These are phyloP conservation scores for Iselma pallidipennis DNA, from an alignment of 2,888 invertebrate species.

Conservation along the genomic window DNA sequence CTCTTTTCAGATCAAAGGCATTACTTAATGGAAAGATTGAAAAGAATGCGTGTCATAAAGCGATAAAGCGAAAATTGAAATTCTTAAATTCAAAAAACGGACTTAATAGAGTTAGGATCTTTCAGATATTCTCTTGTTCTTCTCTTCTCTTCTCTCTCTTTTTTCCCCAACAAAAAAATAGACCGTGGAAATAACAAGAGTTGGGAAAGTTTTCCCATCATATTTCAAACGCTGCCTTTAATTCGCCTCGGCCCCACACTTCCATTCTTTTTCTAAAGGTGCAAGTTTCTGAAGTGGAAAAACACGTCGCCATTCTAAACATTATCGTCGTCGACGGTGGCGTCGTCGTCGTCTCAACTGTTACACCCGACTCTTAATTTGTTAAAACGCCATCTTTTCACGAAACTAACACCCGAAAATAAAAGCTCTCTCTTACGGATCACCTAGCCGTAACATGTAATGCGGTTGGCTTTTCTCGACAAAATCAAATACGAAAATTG, in stretches of 20 bases:
- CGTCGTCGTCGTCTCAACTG: background rate
- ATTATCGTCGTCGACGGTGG: background rate
- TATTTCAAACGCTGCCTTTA: conserved; percentile 43
- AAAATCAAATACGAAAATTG: background rate
- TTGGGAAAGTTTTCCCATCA: conserved; percentile 47
- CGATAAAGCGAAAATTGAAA: conserved; percentile 55
- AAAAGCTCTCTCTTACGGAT: background rate
- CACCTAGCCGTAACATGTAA: background rate
- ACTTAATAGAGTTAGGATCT: conserved; percentile 47
- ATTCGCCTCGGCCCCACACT: conserved; percentile 37
- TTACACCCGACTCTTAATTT: background rate
- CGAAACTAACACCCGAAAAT: background rate
- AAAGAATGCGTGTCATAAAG: conserved; percentile 47
- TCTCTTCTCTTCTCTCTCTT: too few relatives aligned
- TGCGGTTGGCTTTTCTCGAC: background rate
- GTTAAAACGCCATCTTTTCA: background rate
- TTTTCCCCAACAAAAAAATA: conserved; percentile 34
- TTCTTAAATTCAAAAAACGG: conserved; percentile 50
- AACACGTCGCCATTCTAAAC: conserved; percentile 22
- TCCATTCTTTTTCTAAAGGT: conserved; percentile 40
- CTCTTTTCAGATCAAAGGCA: background rate
- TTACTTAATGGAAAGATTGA: conserved; percentile 32
- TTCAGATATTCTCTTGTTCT: conserved; percentile 28
- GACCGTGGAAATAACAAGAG: conserved; percentile 43
- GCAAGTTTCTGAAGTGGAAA: conserved; percentile 36